These are phyloP conservation scores for Alligator mississippiensis DNA, from an alignment of 2,113 vertebrate species.

Conservation along the genomic window DNA sequence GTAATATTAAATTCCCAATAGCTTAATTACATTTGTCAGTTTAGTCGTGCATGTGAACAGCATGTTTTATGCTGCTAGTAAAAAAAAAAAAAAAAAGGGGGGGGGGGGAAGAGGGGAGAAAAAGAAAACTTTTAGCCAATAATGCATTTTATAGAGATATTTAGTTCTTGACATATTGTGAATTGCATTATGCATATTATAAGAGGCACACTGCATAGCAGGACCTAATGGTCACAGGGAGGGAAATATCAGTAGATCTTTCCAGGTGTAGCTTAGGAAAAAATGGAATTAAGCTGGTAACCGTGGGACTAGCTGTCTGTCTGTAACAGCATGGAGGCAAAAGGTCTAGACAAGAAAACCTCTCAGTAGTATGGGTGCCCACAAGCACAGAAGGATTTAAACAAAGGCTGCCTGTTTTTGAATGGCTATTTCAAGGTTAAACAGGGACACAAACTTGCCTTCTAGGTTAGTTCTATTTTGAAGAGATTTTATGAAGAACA, in stretches of 20 bases:
- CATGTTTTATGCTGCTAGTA: conserved; percentile 17
- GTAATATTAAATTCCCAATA: conserved; percentile 47
- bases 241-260: neutral
- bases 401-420: neutral
- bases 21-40: conserved; percentile 39
- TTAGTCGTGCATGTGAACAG: conserved; percentile 5
- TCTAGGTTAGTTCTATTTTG: neutral
- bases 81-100: neutral
- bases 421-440: conserved; percentile 18
- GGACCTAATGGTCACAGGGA: neutral
- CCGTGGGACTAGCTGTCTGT: fast-evolving
- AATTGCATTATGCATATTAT: neutral
- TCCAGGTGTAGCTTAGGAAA: neutral
- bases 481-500: conserved; percentile 1
- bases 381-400: neutral
- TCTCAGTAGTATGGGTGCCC: neutral
- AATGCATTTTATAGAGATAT: conserved; percentile 9
- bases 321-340: neutral
- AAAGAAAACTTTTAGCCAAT: neutral
- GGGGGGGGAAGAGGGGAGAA: neutral
- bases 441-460: conserved; percentile 17
- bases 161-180: neutral
- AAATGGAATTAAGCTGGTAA: neutral
- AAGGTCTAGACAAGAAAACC: neutral
- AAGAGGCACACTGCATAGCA: neutral